Percentiles rank a stretch among this genome's conserved stretches.
Evolutionary conservation across 2,888 invertebrate species (phyloP).

Genomic region (Meiosimyza platycephala): DNA sequence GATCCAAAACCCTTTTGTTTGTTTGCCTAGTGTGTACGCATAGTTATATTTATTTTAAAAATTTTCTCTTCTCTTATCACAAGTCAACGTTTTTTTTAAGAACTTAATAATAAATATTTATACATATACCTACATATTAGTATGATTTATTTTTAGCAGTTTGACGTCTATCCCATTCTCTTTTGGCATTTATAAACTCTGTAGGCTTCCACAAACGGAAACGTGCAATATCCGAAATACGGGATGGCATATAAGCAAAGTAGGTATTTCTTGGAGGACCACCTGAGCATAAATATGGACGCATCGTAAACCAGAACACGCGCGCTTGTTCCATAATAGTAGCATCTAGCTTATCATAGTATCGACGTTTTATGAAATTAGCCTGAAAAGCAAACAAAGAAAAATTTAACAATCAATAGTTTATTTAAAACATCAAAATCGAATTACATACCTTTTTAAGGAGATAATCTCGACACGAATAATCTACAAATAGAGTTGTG

Average conservation of each 20-base stretch:
- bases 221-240: conserved; percentile 43
- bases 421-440: no score
- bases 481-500: conserved; percentile 41
- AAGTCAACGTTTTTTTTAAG: no score
- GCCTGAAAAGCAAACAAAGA: conserved; percentile 38
- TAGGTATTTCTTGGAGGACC: conserved; percentile 50
- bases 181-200: conserved; percentile 39
- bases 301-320: conserved; percentile 54
- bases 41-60: no score
- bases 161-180: conserved; percentile 24
- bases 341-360: conserved; percentile 46
- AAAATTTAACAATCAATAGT: neutral
- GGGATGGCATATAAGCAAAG: conserved; percentile 60
- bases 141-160: neutral
- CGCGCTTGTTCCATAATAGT: conserved; percentile 53
- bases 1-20: no score
- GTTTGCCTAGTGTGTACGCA: no score
- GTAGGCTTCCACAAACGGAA: conserved; percentile 44
- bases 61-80: no score
- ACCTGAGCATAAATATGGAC: conserved; percentile 50
- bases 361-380: conserved; percentile 40
- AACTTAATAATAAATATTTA: neutral
- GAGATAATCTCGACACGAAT: conserved; percentile 46
- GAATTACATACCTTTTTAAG: conserved; percentile 45
- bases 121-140: neutral